phyloP scores from a whole-genome alignment of 1,140 invertebrate species.

The Bombyx mori region ASM3026992v2 NC_085131.1:9500501-9501000 shows the following conservation, averaged over 20 bases:
- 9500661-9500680: conserved; percentile 88
- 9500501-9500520: conserved; percentile 82
- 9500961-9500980: no score
- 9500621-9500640: conserved; percentile 81
- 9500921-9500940: no score
- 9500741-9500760: conserved; percentile 20
- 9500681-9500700: conserved; percentile 88
- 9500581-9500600: conserved; percentile 91
- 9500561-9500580: conserved; percentile 74
- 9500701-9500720: conserved; percentile 81
- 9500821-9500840: no score
- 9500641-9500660: conserved; percentile 83
- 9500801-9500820: no score
- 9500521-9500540: conserved; percentile 88
- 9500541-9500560: conserved; percentile 65
- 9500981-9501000: no score
- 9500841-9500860: no score
- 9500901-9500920: no score
- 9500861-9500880: no score
- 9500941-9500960: no score
- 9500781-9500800: no score
- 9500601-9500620: conserved; percentile 83
- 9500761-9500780: not conserved
- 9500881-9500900: no score
- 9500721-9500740: conserved; percentile 15